These are phyloP conservation scores for Mus spicilegus DNA, from an alignment of 2,113 vertebrate genomes.

Conservation along the genomic window DNA sequence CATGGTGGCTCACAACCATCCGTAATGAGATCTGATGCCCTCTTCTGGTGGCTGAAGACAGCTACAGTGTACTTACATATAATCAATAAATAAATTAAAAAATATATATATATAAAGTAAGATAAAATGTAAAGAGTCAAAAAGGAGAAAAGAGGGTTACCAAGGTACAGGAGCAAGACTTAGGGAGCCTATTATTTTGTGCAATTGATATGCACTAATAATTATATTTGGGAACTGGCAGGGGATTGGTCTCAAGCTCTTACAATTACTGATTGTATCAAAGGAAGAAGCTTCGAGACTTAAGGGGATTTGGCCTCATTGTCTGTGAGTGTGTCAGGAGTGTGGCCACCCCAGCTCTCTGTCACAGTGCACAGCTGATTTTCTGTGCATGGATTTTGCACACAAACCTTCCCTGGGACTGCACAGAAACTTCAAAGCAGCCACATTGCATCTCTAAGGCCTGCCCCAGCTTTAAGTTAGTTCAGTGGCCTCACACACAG, in stretches of 20 bases:
- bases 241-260: background rate
- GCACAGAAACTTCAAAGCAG: background rate
- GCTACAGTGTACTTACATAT: too few species aligned
- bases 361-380: background rate
- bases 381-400: fast-evolving
- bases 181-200: background rate
- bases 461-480: background rate
- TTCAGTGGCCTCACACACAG: background rate
- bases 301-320: background rate
- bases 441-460: background rate
- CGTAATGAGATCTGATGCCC: too few species aligned
- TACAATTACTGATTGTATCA: background rate
- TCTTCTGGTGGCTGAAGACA: too few species aligned
- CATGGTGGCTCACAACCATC: too few species aligned
- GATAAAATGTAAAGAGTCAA: background rate
- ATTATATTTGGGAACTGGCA: background rate
- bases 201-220: background rate
- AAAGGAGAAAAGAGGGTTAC: too few species aligned
- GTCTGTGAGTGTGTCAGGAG: background rate
- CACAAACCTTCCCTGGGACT: background rate
- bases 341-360: background rate
- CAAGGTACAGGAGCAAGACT: background rate
- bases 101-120: too few species aligned
- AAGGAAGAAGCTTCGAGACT: background rate
- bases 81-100: too few species aligned